Conservation (phyloP, 2,888 invertebrate species). For the Apomyelois bistriatella region DNA sequence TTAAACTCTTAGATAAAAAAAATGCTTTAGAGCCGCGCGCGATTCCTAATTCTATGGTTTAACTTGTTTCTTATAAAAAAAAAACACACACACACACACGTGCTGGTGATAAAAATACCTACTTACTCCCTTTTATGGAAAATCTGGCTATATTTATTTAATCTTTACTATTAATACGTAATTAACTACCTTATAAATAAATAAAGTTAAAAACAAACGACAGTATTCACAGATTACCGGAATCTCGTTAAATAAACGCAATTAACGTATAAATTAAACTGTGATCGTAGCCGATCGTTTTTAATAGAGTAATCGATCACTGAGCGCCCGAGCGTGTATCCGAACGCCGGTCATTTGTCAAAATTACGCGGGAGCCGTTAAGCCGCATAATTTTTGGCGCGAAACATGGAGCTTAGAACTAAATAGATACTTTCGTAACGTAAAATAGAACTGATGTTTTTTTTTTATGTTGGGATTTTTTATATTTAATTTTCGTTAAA, state of each 20-base stretch:
- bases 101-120: too few relatives aligned
- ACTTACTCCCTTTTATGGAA: too few relatives aligned
- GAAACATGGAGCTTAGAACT: conserved; percentile 37
- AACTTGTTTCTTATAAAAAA: too few relatives aligned
- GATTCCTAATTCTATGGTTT: too few relatives aligned
- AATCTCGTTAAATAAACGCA: conserved; percentile 13
- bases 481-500: too few relatives aligned
- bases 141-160: too few relatives aligned
- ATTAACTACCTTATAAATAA: neutral
- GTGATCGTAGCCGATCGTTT: conserved; percentile 22
- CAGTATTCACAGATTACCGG: conserved; percentile 1
- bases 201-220: conserved; percentile 4
- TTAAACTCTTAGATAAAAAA: too few relatives aligned
- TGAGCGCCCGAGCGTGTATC: conserved; percentile 48
- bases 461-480: too few relatives aligned
- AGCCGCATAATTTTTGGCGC: conserved; percentile 77
- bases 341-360: conserved; percentile 63
- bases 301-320: conserved; percentile 58
- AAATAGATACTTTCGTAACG: neutral
- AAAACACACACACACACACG: too few relatives aligned
- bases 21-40: too few relatives aligned
- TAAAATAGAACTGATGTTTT: too few relatives aligned
- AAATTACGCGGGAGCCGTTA: conserved; percentile 72
- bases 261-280: conserved; percentile 19
- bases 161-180: too few relatives aligned